A percentile compares a stretch with the other conserved stretches of the same genome.
phyloP scores from a whole-genome alignment of 2,888 invertebrate genomes.

The Taphrorychus bicolor region DNA sequence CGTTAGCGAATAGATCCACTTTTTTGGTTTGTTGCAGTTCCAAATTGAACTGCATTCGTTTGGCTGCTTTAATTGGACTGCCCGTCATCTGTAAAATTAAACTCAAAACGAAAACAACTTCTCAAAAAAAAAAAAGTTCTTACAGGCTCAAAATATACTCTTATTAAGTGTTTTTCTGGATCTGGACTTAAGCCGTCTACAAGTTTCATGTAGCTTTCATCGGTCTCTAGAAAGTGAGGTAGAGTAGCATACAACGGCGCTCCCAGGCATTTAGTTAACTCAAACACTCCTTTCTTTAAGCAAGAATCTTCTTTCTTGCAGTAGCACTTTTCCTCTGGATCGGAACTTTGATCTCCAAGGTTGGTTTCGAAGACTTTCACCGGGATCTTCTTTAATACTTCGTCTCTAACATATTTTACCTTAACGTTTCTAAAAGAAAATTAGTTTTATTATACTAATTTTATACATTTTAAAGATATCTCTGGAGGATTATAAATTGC shows the following conservation, averaged over 20 bases:
- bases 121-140: slow-evolving; percentile 43
- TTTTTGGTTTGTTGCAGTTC: slow-evolving; percentile 69
- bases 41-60: slow-evolving; percentile 78
- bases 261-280: slow-evolving; percentile 70
- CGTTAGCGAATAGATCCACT: slow-evolving; percentile 69
- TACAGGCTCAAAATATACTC: slow-evolving; percentile 81
- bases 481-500: no score
- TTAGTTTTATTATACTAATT: no score
- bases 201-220: slow-evolving; percentile 57
- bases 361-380: slow-evolving; percentile 72
- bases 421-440: slow-evolving; percentile 69
- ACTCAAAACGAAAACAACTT: slow-evolving; percentile 17
- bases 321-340: slow-evolving; percentile 64
- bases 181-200: slow-evolving; percentile 72
- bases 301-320: slow-evolving; percentile 68
- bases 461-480: no score
- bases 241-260: slow-evolving; percentile 78
- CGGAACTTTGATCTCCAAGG: slow-evolving; percentile 71
- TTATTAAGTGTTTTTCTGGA: slow-evolving; percentile 73
- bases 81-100: slow-evolving; percentile 66
- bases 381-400: slow-evolving; percentile 69
- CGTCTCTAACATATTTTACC: slow-evolving; percentile 67
- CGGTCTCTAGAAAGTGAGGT: slow-evolving; percentile 78
- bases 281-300: slow-evolving; percentile 74
- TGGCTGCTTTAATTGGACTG: slow-evolving; percentile 73